Percentiles rank a stretch among this genome's conserved stretches.
These are phyloP conservation scores for Geotrupes spiniger DNA, from an alignment of 2,888 invertebrate species.

Conservation along the genomic window DNA sequence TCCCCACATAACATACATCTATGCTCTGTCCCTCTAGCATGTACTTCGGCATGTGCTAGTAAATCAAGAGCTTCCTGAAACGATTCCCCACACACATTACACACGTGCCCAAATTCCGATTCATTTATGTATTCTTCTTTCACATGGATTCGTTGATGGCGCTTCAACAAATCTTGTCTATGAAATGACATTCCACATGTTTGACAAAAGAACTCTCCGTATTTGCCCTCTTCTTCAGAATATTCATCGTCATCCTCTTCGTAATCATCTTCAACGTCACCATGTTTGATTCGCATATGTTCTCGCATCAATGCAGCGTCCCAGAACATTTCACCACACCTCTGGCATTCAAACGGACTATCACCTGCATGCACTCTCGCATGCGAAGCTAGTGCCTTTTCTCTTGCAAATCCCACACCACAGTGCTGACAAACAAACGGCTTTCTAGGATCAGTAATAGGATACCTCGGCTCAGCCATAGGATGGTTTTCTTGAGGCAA, in stretches of 20 bases:
- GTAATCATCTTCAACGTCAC: slow-evolving; percentile 32
- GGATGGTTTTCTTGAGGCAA: slow-evolving; percentile 33
- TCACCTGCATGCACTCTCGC: slow-evolving; percentile 75
- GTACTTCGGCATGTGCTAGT: slow-evolving; percentile 75
- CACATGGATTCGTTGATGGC: slow-evolving; percentile 57
- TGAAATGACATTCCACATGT: slow-evolving; percentile 79
- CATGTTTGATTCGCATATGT: slow-evolving; percentile 61
- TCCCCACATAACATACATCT: slow-evolving; percentile 67
- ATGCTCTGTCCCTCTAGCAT: slow-evolving; percentile 61
- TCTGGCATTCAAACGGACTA: slow-evolving; percentile 74
- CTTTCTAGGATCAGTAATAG: slow-evolving; percentile 66
- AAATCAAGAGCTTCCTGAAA: slow-evolving; percentile 74
- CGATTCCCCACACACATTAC: slow-evolving; percentile 76
- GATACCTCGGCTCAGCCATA: slow-evolving; percentile 47
- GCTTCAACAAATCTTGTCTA: slow-evolving; percentile 68
- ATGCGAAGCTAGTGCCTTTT: slow-evolving; percentile 78
- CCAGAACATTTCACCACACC: slow-evolving; percentile 83
- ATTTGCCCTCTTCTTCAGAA: slow-evolving; percentile 59
- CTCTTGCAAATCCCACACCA: slow-evolving; percentile 74
- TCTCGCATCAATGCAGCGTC: slow-evolving; percentile 59
- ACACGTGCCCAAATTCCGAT: slow-evolving; percentile 60
- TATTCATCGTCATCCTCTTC: slow-evolving; percentile 55
- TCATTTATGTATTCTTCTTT: slow-evolving; percentile 51
- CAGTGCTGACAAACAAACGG: slow-evolving; percentile 80
- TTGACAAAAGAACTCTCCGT: slow-evolving; percentile 63